These are phyloP conservation scores for Nephrotoma guestfalica DNA, from an alignment of 2,888 invertebrate genomes.

Conservation along the genomic window DNA sequence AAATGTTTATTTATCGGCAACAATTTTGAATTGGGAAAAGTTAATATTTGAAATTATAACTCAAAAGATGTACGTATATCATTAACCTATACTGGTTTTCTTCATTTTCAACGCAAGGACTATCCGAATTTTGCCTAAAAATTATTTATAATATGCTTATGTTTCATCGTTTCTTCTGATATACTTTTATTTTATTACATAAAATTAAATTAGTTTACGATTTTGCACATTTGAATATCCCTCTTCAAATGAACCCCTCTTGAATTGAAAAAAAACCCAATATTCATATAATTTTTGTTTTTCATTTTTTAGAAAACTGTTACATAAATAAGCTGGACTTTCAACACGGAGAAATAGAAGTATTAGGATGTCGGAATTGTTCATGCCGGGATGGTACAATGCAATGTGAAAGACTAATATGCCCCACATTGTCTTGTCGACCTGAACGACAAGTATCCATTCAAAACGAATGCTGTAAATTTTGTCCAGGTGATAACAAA, in stretches of 20 bases:
- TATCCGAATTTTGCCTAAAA: too few relatives aligned
- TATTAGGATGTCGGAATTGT: constrained; percentile 66
- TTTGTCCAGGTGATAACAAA: constrained; percentile 58
- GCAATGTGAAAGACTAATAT: constrained; percentile 59
- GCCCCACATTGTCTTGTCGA: constrained; percentile 66
- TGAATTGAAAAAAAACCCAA: neutral
- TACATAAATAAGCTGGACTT: constrained; percentile 49
- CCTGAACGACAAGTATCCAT: constrained; percentile 62
- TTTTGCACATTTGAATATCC: neutral
- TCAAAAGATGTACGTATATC: too few relatives aligned
- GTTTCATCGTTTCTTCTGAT: too few relatives aligned
- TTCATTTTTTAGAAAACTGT: constrained; percentile 45
- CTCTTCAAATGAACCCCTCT: neutral
- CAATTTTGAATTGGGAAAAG: too few relatives aligned
- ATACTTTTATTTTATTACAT: too few relatives aligned
- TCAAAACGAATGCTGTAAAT: constrained; percentile 78
- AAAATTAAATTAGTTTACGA: neutral
- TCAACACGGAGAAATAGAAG: constrained; percentile 63
- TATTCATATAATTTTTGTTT: constrained; percentile 1
- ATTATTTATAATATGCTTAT: too few relatives aligned
- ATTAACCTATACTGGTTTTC: too few relatives aligned
- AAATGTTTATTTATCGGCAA: too few relatives aligned
- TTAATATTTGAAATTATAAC: too few relatives aligned
- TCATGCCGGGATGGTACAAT: constrained; percentile 70
- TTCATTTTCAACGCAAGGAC: too few relatives aligned